A percentile compares a stretch with the other conserved stretches of the same genome.
These are phyloP conservation scores for Pedicia rivosa DNA, from an alignment of 2,888 invertebrate genomes.

Conservation along the genomic window DNA sequence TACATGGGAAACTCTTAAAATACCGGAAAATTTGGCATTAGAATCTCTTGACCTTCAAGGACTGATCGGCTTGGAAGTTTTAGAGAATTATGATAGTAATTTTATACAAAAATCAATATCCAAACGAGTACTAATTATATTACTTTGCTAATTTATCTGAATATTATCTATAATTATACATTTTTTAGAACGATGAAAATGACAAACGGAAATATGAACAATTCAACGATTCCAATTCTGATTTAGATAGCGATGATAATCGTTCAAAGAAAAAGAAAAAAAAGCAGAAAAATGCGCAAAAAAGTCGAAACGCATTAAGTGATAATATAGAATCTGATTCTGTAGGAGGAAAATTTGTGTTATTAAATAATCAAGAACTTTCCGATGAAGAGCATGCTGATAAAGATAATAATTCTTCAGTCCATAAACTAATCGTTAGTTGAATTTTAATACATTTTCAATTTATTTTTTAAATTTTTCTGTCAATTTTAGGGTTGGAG, in stretches of 20 bases:
- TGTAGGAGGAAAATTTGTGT: slow-evolving; percentile 16
- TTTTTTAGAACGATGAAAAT: too few species aligned
- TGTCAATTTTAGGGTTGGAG: slow-evolving; percentile 38
- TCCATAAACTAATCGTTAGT: slow-evolving; percentile 18
- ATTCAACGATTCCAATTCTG: slow-evolving; percentile 11
- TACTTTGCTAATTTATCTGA: too few species aligned
- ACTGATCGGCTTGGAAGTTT: slow-evolving; percentile 62
- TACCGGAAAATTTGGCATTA: slow-evolving; percentile 37
- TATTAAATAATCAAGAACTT: slow-evolving; percentile 14
- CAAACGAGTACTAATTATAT: too few species aligned
- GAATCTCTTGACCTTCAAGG: slow-evolving; percentile 41
- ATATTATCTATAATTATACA: too few species aligned
- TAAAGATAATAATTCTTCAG: not conserved
- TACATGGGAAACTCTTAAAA: slow-evolving; percentile 46
- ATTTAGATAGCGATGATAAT: slow-evolving; percentile 10
- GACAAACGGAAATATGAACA: too few species aligned
- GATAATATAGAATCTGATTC: not conserved
- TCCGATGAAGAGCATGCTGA: slow-evolving; percentile 7
- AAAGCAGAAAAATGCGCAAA: slow-evolving; percentile 8
- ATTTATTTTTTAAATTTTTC: not conserved
- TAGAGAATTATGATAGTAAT: slow-evolving; percentile 43
- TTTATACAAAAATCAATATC: slow-evolving; percentile 22
- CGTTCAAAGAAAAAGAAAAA: slow-evolving; percentile 11
- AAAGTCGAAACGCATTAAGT: slow-evolving; percentile 9
- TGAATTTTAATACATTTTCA: slow-evolving; percentile 6